Evolutionary conservation across 2,888 invertebrate genomes (phyloP).

Genomic region (Eurytoma californica): DNA sequence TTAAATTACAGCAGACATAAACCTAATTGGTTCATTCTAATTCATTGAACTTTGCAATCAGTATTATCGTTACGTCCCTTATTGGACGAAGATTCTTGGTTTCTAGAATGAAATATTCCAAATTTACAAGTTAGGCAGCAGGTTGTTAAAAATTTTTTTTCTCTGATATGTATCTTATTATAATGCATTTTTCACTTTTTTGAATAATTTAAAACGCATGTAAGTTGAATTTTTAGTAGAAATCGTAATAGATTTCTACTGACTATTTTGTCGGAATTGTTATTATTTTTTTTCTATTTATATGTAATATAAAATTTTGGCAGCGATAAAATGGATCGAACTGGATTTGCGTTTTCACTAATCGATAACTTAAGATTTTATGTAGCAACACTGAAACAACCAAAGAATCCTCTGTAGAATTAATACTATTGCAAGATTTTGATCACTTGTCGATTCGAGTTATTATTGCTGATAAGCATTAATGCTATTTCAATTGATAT

Average conservation of each 20-base stretch:
- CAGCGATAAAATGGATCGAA: conserved; percentile 50
- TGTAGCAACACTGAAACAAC: conserved; percentile 62
- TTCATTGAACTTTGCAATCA: conserved; percentile 46
- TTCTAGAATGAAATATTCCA: conserved; percentile 49
- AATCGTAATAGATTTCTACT: conserved; percentile 33
- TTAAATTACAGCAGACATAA: conserved; percentile 37
- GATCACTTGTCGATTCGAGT: conserved; percentile 14
- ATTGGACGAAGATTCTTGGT: conserved; percentile 48
- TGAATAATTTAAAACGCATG: conserved; percentile 28
- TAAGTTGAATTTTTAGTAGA: conserved; percentile 12
- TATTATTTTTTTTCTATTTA: conserved; percentile 33
- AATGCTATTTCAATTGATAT: conserved; percentile 14
- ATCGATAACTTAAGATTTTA: conserved; percentile 61
- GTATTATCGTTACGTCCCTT: conserved; percentile 53
- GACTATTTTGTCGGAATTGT: conserved; percentile 29
- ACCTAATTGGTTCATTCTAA: conserved; percentile 49
- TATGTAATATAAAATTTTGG: conserved; percentile 18
- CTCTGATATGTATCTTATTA: neutral
- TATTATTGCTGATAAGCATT: conserved; percentile 12
- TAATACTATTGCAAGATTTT: conserved; percentile 31
- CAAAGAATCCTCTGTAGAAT: conserved; percentile 58
- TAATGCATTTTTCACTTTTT: neutral
- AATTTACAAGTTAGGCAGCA: conserved; percentile 47
- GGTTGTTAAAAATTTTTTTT: conserved; percentile 45
- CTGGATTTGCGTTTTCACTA: conserved; percentile 48